Conservation (phyloP, 2,888 invertebrate genomes). For the Lasius platythorax region DNA sequence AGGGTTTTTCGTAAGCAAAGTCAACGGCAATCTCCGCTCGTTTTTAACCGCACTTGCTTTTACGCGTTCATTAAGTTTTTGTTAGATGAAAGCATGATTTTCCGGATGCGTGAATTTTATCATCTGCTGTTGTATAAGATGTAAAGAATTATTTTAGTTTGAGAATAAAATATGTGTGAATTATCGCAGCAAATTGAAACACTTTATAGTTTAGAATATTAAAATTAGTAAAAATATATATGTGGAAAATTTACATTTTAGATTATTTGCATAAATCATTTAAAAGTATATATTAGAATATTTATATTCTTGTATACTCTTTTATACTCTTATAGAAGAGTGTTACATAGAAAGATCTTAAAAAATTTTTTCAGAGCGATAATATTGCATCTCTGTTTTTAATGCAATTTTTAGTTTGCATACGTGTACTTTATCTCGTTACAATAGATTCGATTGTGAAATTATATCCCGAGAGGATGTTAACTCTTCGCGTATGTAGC, state of each 20-base stretch:
- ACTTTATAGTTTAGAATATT: background rate
- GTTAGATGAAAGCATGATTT: constrained; percentile 43
- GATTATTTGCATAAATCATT: background rate
- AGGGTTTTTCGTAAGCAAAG: constrained; percentile 34
- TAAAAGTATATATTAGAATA: background rate
- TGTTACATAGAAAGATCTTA: background rate
- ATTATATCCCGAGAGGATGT: background rate
- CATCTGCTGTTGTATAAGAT: background rate
- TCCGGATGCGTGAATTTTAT: background rate
- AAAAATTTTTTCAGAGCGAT: background rate
- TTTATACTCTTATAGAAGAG: background rate
- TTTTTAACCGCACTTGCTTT: constrained; percentile 34
- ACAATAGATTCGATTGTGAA: background rate
- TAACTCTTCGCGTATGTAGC: constrained; percentile 1
- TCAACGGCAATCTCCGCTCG: background rate
- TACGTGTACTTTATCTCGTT: background rate
- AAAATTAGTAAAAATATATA: background rate
- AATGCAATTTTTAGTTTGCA: background rate
- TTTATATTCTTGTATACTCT: background rate
- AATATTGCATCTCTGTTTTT: background rate
- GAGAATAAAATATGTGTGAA: background rate
- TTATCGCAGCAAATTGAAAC: background rate
- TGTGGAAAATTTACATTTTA: background rate
- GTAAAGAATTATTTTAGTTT: background rate
- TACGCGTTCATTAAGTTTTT: constrained; percentile 18